Conservation (phyloP, 2,888 invertebrate genomes). For the Busseola fusca region DNA sequence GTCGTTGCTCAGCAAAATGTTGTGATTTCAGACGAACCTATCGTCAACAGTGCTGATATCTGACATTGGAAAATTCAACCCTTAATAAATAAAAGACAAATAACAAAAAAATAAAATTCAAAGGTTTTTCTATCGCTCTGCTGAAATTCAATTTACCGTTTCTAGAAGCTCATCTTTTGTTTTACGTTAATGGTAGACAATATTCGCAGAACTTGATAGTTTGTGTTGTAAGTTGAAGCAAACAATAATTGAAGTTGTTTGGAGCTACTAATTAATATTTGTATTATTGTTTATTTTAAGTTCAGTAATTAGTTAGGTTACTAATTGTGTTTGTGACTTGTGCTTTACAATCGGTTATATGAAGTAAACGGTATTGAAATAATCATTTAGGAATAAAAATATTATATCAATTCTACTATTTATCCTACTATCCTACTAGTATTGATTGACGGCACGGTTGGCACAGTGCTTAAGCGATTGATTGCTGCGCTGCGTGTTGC, state of each 20-base stretch:
- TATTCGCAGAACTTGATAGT: constrained; percentile 1
- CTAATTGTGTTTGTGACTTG: background rate
- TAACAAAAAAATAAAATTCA: background rate
- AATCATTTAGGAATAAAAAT: background rate
- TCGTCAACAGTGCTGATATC: too few species aligned
- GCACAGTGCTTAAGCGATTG: too few species aligned
- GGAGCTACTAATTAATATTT: background rate
- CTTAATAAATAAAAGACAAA: background rate
- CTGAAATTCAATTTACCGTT: background rate
- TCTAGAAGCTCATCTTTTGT: background rate
- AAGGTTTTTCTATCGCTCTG: background rate
- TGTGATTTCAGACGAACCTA: too few species aligned
- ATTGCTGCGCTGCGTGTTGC: too few species aligned
- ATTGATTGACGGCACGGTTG: too few species aligned
- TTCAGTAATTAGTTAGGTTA: background rate
- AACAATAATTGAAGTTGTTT: background rate
- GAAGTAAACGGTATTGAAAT: background rate
- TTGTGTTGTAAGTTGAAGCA: background rate
- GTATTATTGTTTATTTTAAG: background rate
- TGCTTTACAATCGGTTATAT: too few species aligned
- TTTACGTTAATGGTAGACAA: background rate
- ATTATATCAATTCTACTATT: too few species aligned
- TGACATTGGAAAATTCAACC: too few species aligned
- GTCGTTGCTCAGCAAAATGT: too few species aligned
- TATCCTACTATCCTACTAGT: too few species aligned